These are phyloP conservation scores for Seira musarum DNA, from an alignment of 2,888 invertebrate genomes.

Conservation along the genomic window DNA sequence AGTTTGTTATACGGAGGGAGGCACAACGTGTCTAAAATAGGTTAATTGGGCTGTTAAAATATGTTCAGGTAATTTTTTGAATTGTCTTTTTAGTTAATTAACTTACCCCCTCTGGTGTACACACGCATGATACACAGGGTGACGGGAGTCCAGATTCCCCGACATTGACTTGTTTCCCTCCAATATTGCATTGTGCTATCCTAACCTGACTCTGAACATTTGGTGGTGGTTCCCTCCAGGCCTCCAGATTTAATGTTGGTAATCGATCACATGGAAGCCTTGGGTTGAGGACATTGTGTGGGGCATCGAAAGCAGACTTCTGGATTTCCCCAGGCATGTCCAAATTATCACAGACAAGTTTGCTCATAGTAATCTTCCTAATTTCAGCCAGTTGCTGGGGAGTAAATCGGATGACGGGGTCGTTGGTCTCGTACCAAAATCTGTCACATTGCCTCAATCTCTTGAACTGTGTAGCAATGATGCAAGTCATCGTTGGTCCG, in stretches of 20 bases:
- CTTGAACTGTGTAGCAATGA: constrained; percentile 95
- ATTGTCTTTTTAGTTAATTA: neutral
- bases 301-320: constrained; percentile 90
- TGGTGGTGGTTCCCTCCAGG: constrained; percentile 82
- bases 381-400: constrained; percentile 91
- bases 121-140: constrained; percentile 93
- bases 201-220: constrained; percentile 28
- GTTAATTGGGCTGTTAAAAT: neutral
- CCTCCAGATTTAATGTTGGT: constrained; percentile 85
- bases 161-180: constrained; percentile 83
- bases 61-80: constrained; percentile 23
- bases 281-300: constrained; percentile 92
- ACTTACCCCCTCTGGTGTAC: constrained; percentile 88
- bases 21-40: constrained; percentile 85
- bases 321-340: constrained; percentile 90
- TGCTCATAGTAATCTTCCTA: constrained; percentile 87
- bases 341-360: constrained; percentile 91
- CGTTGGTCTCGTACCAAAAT: constrained; percentile 94
- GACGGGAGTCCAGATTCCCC: constrained; percentile 90
- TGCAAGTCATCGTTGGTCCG: constrained; percentile 93
- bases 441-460: constrained; percentile 93
- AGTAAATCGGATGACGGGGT: constrained; percentile 83
- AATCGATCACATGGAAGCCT: constrained; percentile 87
- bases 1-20: constrained; percentile 89
- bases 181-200: constrained; percentile 79